Conservation (phyloP, 2,113 vertebrate species). For the Eretmochelys imbricata region DNA sequence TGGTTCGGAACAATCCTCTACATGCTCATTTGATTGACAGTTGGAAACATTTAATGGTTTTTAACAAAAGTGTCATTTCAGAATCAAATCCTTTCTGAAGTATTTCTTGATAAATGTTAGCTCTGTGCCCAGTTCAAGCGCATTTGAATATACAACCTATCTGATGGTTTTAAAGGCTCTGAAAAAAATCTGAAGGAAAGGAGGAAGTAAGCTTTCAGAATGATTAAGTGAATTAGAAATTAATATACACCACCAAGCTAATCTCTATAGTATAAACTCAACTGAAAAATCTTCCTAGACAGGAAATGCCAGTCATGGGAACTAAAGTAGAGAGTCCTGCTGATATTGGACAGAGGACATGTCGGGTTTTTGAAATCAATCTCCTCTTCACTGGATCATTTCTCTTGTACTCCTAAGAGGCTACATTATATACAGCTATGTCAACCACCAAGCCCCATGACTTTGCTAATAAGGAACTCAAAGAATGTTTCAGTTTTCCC, state of each 20-base stretch:
- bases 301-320: conserved; percentile 74
- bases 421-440: conserved; percentile 46
- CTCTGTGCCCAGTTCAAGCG: conserved; percentile 25
- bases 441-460: conserved; percentile 45
- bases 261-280: conserved; percentile 69
- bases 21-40: neutral
- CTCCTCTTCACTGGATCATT: conserved; percentile 57
- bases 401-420: conserved; percentile 55
- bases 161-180: conserved; percentile 41
- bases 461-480: conserved; percentile 53
- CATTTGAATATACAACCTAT: conserved; percentile 57
- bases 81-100: conserved; percentile 17
- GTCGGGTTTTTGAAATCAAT: conserved; percentile 66
- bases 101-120: conserved; percentile 51
- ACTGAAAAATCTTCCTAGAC: conserved; percentile 49
- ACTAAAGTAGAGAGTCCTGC: conserved; percentile 49
- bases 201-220: conserved; percentile 73
- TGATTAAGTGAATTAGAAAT: conserved; percentile 77
- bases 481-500: conserved; percentile 67
- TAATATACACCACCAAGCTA: conserved; percentile 62
- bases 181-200: conserved; percentile 24
- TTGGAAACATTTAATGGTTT: conserved; percentile 1
- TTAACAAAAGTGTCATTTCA: neutral
- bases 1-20: neutral
- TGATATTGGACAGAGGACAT: conserved; percentile 56